These are phyloP conservation scores for Eilema depressum DNA, from an alignment of 2,888 invertebrate species.

Conservation along the genomic window DNA sequence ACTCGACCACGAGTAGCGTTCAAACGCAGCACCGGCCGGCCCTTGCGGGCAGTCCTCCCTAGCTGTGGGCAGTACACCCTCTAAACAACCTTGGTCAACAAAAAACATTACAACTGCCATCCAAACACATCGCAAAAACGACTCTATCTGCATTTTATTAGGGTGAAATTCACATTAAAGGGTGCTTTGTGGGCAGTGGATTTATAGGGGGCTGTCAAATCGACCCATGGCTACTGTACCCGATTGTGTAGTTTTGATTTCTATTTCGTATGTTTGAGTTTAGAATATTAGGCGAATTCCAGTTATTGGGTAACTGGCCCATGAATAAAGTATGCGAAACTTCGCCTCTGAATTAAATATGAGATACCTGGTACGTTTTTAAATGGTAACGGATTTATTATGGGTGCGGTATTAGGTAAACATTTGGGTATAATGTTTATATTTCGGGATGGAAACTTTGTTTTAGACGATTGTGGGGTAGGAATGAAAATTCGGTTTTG, in stretches of 20 bases:
- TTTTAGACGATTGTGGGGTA: not conserved
- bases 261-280: constrained; percentile 59
- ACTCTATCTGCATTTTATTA: constrained; percentile 43
- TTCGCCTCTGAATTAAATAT: constrained; percentile 41
- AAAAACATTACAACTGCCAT: constrained; percentile 74
- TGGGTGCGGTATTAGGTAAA: constrained; percentile 12
- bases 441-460: not conserved
- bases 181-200: constrained; percentile 72
- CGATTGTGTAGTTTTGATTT: constrained; percentile 84
- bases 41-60: constrained; percentile 86
- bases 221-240: constrained; percentile 79
- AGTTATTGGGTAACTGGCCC: constrained; percentile 38
- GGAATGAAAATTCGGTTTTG: not conserved
- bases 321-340: constrained; percentile 50
- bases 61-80: constrained; percentile 84
- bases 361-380: constrained; percentile 31
- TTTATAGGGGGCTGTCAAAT: constrained; percentile 74
- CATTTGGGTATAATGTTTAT: constrained; percentile 5
- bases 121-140: constrained; percentile 46
- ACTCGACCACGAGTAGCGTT: constrained; percentile 37
- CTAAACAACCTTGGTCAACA: constrained; percentile 69
- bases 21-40: constrained; percentile 75
- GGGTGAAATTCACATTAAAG: constrained; percentile 36
- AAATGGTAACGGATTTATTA: constrained; percentile 27
- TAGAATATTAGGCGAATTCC: constrained; percentile 48